phyloP scores from a whole-genome alignment of 1,140 invertebrate genomes.

The Danaus plexippus region DNA sequence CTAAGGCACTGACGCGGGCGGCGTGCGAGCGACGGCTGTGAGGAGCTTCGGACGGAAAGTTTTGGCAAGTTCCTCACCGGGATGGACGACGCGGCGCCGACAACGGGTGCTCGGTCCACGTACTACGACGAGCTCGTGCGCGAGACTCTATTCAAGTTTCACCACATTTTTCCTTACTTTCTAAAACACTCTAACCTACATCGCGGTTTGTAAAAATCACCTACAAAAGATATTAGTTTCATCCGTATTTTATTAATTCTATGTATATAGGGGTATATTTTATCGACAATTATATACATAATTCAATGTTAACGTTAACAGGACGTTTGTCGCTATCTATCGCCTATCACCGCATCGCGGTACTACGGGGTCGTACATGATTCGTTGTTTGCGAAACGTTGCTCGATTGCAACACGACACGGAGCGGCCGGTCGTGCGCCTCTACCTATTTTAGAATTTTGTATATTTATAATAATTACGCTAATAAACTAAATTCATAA shows the following conservation, averaged over 20 bases:
- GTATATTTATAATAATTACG: slow-evolving; percentile 57
- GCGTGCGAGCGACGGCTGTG: slow-evolving; percentile 39
- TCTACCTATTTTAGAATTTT: slow-evolving; percentile 46
- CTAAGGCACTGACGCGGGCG: slow-evolving; percentile 58
- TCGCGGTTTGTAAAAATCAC: slow-evolving; percentile 69
- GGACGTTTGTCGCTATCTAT: slow-evolving; percentile 53
- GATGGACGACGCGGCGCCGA: slow-evolving; percentile 42
- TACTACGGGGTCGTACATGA: slow-evolving; percentile 65
- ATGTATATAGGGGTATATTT: slow-evolving; percentile 70
- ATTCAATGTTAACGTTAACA: slow-evolving; percentile 50
- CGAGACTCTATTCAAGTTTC: slow-evolving; percentile 43
- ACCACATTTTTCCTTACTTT: slow-evolving; percentile 52
- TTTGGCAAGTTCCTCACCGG: slow-evolving; percentile 64
- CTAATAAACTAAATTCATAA: slow-evolving; percentile 66
- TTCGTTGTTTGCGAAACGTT: slow-evolving; percentile 70
- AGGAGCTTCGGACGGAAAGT: slow-evolving; percentile 66
- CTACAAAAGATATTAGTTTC: slow-evolving; percentile 71
- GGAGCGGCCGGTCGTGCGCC: slow-evolving; percentile 26
- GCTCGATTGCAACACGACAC: slow-evolving; percentile 48
- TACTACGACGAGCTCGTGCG: slow-evolving; percentile 44
- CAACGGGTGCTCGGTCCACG: slow-evolving; percentile 30
- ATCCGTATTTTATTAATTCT: slow-evolving; percentile 66
- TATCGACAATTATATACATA: slow-evolving; percentile 65
- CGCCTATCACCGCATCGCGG: slow-evolving; percentile 48
- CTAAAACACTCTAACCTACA: slow-evolving; percentile 63